Evolutionary conservation across 1,140 invertebrate genomes (phyloP).

Genomic region (Formica exsecta): DNA sequence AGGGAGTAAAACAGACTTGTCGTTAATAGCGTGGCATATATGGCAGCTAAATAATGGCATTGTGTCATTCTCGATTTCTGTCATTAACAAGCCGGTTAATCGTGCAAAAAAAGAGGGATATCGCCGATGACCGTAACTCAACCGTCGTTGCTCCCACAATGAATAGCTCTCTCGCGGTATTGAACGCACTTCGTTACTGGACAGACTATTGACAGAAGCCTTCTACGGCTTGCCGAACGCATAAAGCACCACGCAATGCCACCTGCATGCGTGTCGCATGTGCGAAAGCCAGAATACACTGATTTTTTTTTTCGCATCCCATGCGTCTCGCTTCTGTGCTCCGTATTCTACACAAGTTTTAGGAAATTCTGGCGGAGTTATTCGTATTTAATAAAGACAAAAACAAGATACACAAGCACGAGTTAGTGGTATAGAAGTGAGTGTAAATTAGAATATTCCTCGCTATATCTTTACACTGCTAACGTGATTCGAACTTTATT

Average conservation of each 20-base stretch:
- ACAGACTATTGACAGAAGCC: conserved; percentile 72
- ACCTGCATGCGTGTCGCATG: neutral
- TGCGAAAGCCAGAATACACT: neutral
- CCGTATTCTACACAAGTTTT: neutral
- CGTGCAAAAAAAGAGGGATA: conserved; percentile 79
- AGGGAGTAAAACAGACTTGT: conserved; percentile 64
- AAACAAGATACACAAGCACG: too few relatives aligned
- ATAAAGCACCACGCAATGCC: conserved; percentile 55
- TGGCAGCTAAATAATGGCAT: conserved; percentile 85
- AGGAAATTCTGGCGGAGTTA: neutral
- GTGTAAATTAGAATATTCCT: too few relatives aligned
- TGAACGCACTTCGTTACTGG: conserved; percentile 82
- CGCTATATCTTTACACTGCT: too few relatives aligned
- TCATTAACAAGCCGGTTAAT: conserved; percentile 83
- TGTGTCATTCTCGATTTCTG: conserved; percentile 83
- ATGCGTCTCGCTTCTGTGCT: neutral
- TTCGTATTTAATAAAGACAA: too few relatives aligned
- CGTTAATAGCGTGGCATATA: conserved; percentile 79
- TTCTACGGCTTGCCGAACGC: conserved; percentile 68
- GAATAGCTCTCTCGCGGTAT: conserved; percentile 64
- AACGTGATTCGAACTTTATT: too few relatives aligned
- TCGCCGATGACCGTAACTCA: conserved; percentile 79
- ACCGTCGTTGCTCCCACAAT: conserved; percentile 81
- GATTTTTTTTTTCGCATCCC: too few relatives aligned
- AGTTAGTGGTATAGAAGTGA: too few relatives aligned